phyloP scores from a whole-genome alignment of 1,140 invertebrate genomes.

The Listronotus bonariensis region DNA sequence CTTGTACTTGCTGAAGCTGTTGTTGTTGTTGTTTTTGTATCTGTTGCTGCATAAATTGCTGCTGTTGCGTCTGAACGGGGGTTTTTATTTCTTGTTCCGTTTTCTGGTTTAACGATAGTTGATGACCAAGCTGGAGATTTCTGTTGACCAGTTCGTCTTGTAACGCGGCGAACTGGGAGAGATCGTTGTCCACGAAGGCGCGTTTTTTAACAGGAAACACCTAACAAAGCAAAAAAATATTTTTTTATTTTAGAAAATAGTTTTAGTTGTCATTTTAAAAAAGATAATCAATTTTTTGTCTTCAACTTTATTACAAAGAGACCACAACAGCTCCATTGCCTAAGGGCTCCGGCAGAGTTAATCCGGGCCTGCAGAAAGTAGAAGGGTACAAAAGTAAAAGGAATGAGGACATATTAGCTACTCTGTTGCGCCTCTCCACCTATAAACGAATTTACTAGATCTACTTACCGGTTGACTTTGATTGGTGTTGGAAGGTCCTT shows the following conservation, averaged over 20 bases:
- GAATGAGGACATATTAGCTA: constrained; percentile 20
- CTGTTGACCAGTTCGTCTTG: constrained; percentile 36
- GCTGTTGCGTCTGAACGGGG: neutral
- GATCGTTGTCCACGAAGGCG: constrained; percentile 61
- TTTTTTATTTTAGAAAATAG: no score
- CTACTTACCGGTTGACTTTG: constrained; percentile 20
- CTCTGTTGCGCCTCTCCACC: constrained; percentile 5
- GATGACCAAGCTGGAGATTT: constrained; percentile 21
- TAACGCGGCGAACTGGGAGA: constrained; percentile 29
- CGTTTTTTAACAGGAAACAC: constrained; percentile 63
- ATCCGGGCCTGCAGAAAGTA: no score
- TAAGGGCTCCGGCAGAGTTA: no score
- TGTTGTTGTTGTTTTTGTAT: constrained; percentile 5
- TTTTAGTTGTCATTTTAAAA: no score
- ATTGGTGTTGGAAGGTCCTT: neutral
- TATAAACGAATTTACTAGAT: neutral
- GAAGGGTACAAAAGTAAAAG: no score
- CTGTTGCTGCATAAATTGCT: constrained; percentile 2
- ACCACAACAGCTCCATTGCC: no score
- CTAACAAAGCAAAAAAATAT: neutral
- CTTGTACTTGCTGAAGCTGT: neutral
- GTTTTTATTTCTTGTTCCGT: neutral
- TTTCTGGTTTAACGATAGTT: neutral
- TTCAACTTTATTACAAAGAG: no score
- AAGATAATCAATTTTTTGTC: no score